A percentile compares a stretch with the other conserved stretches of the same genome.
These are phyloP conservation scores for Galbula dea DNA, from an alignment of 2,113 vertebrate species.

Conservation along the genomic window DNA sequence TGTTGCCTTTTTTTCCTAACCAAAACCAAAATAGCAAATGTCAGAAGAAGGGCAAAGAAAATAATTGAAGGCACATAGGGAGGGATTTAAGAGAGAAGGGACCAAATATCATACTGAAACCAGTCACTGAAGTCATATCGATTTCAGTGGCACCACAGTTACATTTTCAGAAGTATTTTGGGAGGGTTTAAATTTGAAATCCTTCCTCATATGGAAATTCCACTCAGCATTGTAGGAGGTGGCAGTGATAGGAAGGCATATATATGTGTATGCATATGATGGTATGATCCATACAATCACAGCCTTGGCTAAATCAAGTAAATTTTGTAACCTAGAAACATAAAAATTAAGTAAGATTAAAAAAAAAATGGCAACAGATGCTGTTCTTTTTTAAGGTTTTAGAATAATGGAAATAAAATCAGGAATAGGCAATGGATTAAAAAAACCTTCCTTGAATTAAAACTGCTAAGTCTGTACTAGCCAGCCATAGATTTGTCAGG, in stretches of 20 bases:
- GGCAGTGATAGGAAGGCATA: conserved; percentile 56
- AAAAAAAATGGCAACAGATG: conserved; percentile 36
- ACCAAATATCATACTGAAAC: not conserved
- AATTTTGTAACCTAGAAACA: conserved; percentile 61
- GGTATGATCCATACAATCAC: conserved; percentile 49
- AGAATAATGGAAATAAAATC: conserved; percentile 53
- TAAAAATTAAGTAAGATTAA: conserved; percentile 39
- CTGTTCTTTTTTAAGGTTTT: conserved; percentile 50
- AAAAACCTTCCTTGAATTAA: not conserved
- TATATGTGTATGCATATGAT: conserved; percentile 62
- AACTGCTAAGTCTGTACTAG: conserved; percentile 21
- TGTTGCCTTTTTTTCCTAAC: not conserved
- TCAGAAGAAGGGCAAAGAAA: conserved; percentile 29
- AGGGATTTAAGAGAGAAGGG: not conserved
- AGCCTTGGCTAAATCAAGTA: conserved; percentile 50
- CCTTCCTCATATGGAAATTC: conserved; percentile 61
- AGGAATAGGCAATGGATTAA: not conserved
- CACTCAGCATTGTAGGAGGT: conserved; percentile 54
- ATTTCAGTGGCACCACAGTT: not conserved
- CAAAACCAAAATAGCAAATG: conserved; percentile 39
- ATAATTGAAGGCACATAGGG: not conserved
- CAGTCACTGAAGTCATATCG: not conserved
- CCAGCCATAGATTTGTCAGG: conserved; percentile 13
- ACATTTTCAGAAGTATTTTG: conserved; percentile 47
- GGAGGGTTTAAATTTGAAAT: conserved; percentile 48